Conservation (phyloP, 2,797 vertebrate genomes). For the Pangasius macronema region DNA sequence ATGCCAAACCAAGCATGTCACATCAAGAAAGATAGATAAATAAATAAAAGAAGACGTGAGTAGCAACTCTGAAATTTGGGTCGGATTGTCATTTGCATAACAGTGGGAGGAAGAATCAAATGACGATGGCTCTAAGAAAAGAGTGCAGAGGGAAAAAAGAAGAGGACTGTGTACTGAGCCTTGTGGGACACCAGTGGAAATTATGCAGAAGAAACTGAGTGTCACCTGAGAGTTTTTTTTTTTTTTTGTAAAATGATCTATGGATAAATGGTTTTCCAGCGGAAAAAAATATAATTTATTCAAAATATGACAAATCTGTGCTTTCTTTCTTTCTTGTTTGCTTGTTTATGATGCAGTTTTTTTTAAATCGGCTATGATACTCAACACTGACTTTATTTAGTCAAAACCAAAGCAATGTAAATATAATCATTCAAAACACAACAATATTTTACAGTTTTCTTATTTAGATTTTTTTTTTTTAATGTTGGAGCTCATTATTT, state of each 20-base stretch:
- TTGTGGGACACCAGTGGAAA: constrained; percentile 3
- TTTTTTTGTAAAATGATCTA: not conserved
- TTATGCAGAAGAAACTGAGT: not conserved
- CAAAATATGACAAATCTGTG: not conserved
- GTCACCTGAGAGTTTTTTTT: not conserved
- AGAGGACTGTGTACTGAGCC: not conserved
- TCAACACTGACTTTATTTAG: not conserved
- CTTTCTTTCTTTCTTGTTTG: not conserved
- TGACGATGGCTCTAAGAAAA: not conserved
- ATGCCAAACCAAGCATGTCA: not conserved
- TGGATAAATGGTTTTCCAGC: not conserved
- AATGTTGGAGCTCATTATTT: not conserved
- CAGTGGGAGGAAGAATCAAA: no score
- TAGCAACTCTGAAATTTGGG: not conserved
- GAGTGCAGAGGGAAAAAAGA: not conserved
- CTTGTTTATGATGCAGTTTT: not conserved
- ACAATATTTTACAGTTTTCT: no score
- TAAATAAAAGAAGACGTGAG: not conserved
- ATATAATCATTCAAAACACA: no score
- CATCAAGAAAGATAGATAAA: not conserved
- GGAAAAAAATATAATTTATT: not conserved
- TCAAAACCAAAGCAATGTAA: not conserved
- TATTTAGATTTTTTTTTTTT: no score
- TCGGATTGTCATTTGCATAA: constrained; percentile 1
- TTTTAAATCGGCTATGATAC: not conserved